These are phyloP conservation scores for Aphidius ervi DNA, from an alignment of 1,140 invertebrate genomes.

Conservation along the genomic window DNA sequence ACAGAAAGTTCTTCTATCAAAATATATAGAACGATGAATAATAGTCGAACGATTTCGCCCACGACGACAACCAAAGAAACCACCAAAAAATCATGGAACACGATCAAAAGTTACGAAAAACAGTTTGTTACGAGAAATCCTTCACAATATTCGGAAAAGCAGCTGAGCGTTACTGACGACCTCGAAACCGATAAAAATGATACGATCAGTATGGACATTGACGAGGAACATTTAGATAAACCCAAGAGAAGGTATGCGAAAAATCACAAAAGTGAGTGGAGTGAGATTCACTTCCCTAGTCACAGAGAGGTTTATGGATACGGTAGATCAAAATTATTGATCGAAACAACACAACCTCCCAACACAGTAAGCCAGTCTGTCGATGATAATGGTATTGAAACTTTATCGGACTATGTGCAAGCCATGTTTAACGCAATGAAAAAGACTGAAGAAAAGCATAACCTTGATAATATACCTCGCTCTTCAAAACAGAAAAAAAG, in stretches of 20 bases:
- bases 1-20: constrained; percentile 9
- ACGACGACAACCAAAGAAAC: constrained; percentile 20
- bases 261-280: constrained; percentile 46
- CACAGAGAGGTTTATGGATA: constrained; percentile 30
- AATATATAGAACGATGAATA: constrained; percentile 6
- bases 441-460: constrained; percentile 31
- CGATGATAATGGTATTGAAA: constrained; percentile 30
- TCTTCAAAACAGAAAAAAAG: no score
- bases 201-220: constrained; percentile 5
- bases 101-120: constrained; percentile 15
- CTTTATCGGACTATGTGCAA: constrained; percentile 45
- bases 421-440: constrained; percentile 50
- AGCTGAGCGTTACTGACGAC: no score
- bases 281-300: constrained; percentile 40
- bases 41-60: constrained; percentile 4
- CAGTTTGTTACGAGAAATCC: constrained; percentile 21
- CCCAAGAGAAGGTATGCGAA: constrained; percentile 33
- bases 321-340: constrained; percentile 18
- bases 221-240: constrained; percentile 14
- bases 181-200: no score
- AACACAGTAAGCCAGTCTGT: constrained; percentile 23
- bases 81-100: constrained; percentile 25
- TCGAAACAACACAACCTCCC: constrained; percentile 24
- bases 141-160: background rate
- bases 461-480: constrained; percentile 10